Percentiles rank a stretch among this genome's conserved stretches.
These are phyloP conservation scores for Chionomys nivalis DNA, from an alignment of 2,113 vertebrate genomes.

Conservation along the genomic window DNA sequence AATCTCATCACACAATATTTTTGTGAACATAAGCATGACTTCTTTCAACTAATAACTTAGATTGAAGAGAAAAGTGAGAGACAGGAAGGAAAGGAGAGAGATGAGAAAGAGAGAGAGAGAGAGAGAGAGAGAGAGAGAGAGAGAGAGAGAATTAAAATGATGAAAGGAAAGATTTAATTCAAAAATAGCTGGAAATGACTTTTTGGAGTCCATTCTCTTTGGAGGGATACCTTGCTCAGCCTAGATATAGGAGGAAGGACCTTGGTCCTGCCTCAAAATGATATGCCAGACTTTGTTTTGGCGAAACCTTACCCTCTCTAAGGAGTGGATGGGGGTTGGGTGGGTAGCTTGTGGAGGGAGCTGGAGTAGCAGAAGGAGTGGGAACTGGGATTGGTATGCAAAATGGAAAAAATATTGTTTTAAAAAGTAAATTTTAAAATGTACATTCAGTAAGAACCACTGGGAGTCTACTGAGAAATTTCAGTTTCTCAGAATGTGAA, in stretches of 20 bases:
- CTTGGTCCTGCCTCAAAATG: too few species aligned
- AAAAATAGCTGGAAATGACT: background rate
- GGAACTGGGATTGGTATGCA: too few species aligned
- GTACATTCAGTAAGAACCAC: background rate
- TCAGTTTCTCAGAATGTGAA: background rate
- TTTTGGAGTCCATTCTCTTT: too few species aligned
- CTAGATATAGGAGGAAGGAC: too few species aligned
- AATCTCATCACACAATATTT: background rate
- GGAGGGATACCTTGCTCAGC: too few species aligned
- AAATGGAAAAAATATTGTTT: too few species aligned
- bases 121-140: too few species aligned
- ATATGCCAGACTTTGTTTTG: too few species aligned
- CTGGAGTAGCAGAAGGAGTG: too few species aligned
- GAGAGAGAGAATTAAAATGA: background rate
- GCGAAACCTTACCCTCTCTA: too few species aligned
- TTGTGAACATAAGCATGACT: background rate
- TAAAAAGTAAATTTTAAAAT: background rate
- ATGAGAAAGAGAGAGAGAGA: background rate
- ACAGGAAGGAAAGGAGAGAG: background rate
- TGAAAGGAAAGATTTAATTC: background rate
- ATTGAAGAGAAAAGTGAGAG: background rate
- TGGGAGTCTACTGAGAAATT: background rate
- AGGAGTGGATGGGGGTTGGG: too few species aligned
- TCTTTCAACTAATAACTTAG: background rate
- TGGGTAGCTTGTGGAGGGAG: too few species aligned